Base-by-base conservation (phyloP, 2,888 invertebrate species). In the Thereva unica region DNA sequence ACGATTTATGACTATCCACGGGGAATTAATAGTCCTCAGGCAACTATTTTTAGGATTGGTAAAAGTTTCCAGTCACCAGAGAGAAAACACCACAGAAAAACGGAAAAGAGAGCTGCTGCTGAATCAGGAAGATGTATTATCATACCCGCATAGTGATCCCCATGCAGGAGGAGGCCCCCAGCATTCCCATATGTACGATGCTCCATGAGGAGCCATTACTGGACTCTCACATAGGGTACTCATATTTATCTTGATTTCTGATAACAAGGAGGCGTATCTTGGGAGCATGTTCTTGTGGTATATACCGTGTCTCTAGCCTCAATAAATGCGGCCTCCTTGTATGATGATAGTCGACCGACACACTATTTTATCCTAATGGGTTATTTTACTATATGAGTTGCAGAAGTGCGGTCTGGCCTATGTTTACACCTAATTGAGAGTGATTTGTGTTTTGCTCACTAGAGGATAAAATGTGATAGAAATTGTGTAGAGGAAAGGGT, bases 191-290 rank as follows among this genome's bases (percentile, higher is more conserved):
- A 50, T 63, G 8, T 41, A 49, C 35, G 52, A 50, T 35, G 34
- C 63, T 9, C 5, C 23, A 23, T 23, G 6, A 50, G 63, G 52
- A 63, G 9, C 45, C 40, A 52, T 50, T 63, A 63, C 50, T 63
- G 9, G 42, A 63, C 49, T 63, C 52, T 12, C 12, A 34, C 63
- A 37, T 49, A 63, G 40, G 23, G 35, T 23, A 50, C 35, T 52
- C 63, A 50, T 63, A 63, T 63, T 63, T 63, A 63, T 63, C 63
- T 63, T 63, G 63, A 63, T 63, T 63, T 34, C 52, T 63, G 63
- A 52, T 63, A 63, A 63, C 50, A 63, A 63, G 63, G 52, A 63
- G 63, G 63, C 63, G 63, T 50, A 42, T 50, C 63, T 50, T 50
- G 49, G 49, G 63, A 63, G 50, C 63, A 52, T 63, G 50, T 10